These are phyloP conservation scores for Drosophila merina DNA, from an alignment of 2,888 invertebrate species.

Conservation along the genomic window DNA sequence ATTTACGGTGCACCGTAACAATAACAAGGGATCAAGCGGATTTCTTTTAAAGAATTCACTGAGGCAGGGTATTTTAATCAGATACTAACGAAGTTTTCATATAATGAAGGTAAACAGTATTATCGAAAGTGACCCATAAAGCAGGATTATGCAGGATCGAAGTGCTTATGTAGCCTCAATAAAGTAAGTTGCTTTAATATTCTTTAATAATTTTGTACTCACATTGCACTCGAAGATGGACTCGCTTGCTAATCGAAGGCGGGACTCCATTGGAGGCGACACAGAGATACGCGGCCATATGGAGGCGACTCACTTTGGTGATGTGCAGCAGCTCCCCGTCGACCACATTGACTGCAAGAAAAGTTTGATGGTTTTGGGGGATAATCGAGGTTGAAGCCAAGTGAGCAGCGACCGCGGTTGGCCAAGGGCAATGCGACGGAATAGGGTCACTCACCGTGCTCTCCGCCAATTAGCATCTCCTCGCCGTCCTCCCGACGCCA, in stretches of 20 bases:
- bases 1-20: slow-evolving; percentile 13
- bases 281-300: slow-evolving; percentile 96
- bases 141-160: no score
- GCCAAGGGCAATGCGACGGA: slow-evolving; percentile 19
- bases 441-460: slow-evolving; percentile 87
- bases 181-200: no score
- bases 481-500: slow-evolving; percentile 95
- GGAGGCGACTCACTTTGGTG: slow-evolving; percentile 94
- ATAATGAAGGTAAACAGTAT: neutral
- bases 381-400: neutral
- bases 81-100: neutral
- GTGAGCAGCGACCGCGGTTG: slow-evolving; percentile 21
- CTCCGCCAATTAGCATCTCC: slow-evolving; percentile 95
- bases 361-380: neutral
- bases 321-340: slow-evolving; percentile 94
- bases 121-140: slow-evolving; percentile 1
- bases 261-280: slow-evolving; percentile 97
- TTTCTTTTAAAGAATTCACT: slow-evolving; percentile 10
- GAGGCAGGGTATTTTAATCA: neutral
- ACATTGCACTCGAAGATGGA: slow-evolving; percentile 93
- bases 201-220: slow-evolving; percentile 72
- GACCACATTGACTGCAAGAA: slow-evolving; percentile 90
- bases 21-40: slow-evolving; percentile 25
- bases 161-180: no score
- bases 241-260: slow-evolving; percentile 94